Evolutionary conservation across 2,797 vertebrate species (phyloP).

Genomic region (Danio tinwini): DNA sequence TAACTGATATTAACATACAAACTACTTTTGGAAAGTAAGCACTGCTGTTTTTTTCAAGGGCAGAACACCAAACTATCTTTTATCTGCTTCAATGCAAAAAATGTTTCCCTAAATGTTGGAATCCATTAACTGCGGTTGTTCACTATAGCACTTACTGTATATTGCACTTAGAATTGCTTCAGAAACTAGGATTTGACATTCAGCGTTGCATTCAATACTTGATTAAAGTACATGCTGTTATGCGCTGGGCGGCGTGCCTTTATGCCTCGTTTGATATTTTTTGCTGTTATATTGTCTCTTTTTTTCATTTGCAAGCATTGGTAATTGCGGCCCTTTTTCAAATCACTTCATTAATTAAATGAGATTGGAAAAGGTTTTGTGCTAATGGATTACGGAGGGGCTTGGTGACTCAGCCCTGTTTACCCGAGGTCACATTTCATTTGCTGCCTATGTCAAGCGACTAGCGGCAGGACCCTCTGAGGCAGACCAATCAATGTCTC

Average conservation of each 20-base stretch:
- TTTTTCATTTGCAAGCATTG: slow-evolving; percentile 74
- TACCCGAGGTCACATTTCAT: slow-evolving; percentile 94
- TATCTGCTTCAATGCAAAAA: neutral
- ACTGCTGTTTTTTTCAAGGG: neutral
- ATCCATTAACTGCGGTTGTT: slow-evolving; percentile 12
- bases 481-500: slow-evolving; percentile 93
- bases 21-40: slow-evolving; percentile 5
- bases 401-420: slow-evolving; percentile 86
- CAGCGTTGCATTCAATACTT: slow-evolving; percentile 28
- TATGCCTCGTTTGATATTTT: slow-evolving; percentile 57
- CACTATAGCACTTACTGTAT: slow-evolving; percentile 45
- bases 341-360: slow-evolving; percentile 96
- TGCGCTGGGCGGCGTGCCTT: slow-evolving; percentile 7
- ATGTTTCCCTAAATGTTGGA: slow-evolving; percentile 8
- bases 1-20: slow-evolving; percentile 43
- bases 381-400: slow-evolving; percentile 84
- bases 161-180: slow-evolving; percentile 4
- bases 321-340: slow-evolving; percentile 84
- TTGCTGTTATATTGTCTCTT: slow-evolving; percentile 66
- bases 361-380: slow-evolving; percentile 88
- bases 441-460: slow-evolving; percentile 91
- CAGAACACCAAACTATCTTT: neutral
- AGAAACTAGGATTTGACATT: slow-evolving; percentile 30
- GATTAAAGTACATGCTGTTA: slow-evolving; percentile 17
- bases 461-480: slow-evolving; percentile 80